A percentile compares a stretch with the other conserved stretches of the same genome.
These are phyloP conservation scores for Catostomus latipinnis DNA, from an alignment of 2,797 vertebrate genomes.

Conservation along the genomic window DNA sequence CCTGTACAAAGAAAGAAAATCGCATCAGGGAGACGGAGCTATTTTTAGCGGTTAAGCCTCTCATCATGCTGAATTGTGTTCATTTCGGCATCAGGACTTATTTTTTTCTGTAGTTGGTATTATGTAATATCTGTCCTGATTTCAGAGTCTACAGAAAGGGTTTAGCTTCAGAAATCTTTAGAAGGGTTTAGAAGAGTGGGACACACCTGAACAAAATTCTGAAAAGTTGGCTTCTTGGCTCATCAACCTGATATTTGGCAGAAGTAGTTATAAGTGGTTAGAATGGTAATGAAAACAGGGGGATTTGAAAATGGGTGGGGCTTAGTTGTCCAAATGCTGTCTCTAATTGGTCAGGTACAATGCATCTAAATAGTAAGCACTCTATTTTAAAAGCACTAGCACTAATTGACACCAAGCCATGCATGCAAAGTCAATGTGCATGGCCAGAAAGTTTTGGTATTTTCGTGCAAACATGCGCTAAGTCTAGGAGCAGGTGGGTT, in stretches of 20 bases:
- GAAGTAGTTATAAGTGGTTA: neutral
- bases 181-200: conserved; percentile 8
- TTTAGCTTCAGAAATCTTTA: conserved; percentile 9
- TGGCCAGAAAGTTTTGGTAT: too few species aligned
- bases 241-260: neutral
- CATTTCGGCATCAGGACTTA: conserved; percentile 58
- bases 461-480: too few species aligned
- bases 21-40: conserved; percentile 54
- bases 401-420: too few species aligned
- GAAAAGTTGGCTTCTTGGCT: conserved; percentile 3
- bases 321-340: neutral
- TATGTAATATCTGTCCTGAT: conserved; percentile 28
- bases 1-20: conserved; percentile 57
- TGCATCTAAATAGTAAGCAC: neutral
- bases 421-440: too few species aligned
- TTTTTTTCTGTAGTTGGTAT: conserved; percentile 15
- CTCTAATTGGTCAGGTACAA: neutral
- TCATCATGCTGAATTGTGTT: conserved; percentile 59
- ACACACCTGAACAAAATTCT: conserved; percentile 19
- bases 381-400: too few species aligned
- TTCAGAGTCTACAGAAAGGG: conserved; percentile 39
- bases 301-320: neutral
- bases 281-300: neutral
- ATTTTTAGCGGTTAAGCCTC: conserved; percentile 61
- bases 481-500: too few species aligned